Base-by-base conservation (phyloP, 2,797 vertebrate genomes). In the Meriones psammophilus region DNA sequence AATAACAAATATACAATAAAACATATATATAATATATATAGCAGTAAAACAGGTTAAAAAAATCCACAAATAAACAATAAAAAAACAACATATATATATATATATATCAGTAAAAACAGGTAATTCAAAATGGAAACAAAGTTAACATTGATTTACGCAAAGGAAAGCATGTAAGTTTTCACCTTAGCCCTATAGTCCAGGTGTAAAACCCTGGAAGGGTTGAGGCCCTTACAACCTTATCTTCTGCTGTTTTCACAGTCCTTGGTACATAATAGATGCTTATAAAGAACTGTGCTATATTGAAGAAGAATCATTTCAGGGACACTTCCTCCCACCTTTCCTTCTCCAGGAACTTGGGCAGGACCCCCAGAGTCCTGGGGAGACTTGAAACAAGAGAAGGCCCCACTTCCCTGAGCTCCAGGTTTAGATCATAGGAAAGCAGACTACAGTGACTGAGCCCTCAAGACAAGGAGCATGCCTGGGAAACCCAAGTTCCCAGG, bases 101-200 rank as follows among this genome's bases (percentile, higher is more conserved):
- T n/a, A 36, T 6, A 71, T 22, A 39, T 1, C 36, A 62, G 46
- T 76, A 89, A 91, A 89, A 90, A 46, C 36, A 8, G 24, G 33
- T 68, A 90, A 89, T 87, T 92, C 74, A 86, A 94, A 92, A 79
- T n/a, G 71, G 71, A 91, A 96, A 97, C 79, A 22, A 91, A 74
- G 74, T 81, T 58, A 66, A 81, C 33, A 69, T 68, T 73, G 56
- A 77, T 18, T 24, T 90, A 84, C 15, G 64, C 80, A 96, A 80
- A 81, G 84, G 42, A 93, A 92, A 33, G 3, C 24, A 66, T 36
- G 26, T 33, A 87, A 50, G 26, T 36, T 91, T 91, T 92, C 24
- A 17, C 50, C 64, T 46, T 91, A 81, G 73, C 22, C 50, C 73
- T 33, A 0, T 71, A 62, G 30, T 56, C 30, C 15, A 22, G 36